Conservation (phyloP, 1,140 invertebrate species). For the Potamilus streckersoni region DNA sequence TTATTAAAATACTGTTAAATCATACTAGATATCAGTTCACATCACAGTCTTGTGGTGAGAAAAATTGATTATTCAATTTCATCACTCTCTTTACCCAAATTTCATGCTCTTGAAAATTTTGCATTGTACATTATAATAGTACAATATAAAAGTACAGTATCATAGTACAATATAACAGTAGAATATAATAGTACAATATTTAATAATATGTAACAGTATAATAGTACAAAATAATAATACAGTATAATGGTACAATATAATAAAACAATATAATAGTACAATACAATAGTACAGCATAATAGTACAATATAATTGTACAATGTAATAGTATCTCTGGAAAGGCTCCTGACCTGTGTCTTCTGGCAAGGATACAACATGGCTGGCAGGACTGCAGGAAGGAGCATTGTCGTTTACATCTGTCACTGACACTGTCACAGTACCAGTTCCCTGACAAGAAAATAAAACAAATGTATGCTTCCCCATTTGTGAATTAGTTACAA, state of each 20-base stretch:
- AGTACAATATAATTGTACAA: background rate
- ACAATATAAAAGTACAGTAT: too few species aligned
- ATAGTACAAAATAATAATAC: too few species aligned
- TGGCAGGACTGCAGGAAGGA: slow-evolving; percentile 36
- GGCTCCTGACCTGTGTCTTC: slow-evolving; percentile 35
- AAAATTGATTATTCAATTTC: background rate
- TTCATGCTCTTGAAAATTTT: background rate
- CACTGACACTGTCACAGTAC: slow-evolving; percentile 43
- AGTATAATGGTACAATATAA: too few species aligned
- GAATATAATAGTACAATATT: too few species aligned
- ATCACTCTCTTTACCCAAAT: background rate
- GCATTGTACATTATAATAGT: background rate
- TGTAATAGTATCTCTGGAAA: background rate
- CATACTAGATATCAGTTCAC: too few species aligned
- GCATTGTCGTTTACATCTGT: slow-evolving; percentile 46
- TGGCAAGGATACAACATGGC: slow-evolving; percentile 14
- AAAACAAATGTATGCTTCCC: background rate
- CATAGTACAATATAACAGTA: too few species aligned
- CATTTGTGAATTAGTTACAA: too few species aligned
- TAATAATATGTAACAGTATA: too few species aligned
- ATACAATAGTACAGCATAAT: too few species aligned
- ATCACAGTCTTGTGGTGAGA: too few species aligned
- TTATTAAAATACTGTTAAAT: too few species aligned
- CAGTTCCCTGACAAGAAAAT: slow-evolving; percentile 35
- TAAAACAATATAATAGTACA: too few species aligned